Base-by-base conservation (phyloP, 2,113 vertebrate genomes). In the Eulemur macaco region DNA sequence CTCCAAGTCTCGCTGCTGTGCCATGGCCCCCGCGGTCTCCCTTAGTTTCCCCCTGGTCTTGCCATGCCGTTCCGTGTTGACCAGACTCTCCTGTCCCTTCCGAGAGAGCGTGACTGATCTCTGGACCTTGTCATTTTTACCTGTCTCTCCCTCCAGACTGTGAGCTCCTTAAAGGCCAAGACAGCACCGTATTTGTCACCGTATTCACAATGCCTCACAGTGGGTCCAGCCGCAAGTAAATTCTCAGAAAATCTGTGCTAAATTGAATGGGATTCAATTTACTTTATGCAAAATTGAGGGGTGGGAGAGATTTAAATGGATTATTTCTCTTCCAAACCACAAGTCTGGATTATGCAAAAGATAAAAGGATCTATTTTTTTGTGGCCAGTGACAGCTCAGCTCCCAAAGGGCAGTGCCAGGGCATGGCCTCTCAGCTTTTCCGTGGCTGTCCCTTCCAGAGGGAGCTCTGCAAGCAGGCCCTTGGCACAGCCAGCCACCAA, bases 241-340 rank as follows among this genome's bases (percentile, higher is more conserved):
- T 58, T 69, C 47, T 88, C 11, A 63, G 34, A 20, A 45, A 76
- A 73, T 27, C 71, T 83, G 23, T 39, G n/a, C 25, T 74, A 18
- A 56, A 66, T 39, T 37, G 18, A 88, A 60, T 66, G 45, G 12
- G 83, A 69, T 73, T 54, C 21, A 69, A 74, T 89, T 74, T 64
- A 37, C 34, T 85, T 74, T 54, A 80, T 69, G 87, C 17, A 42
- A 78, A 69, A 69, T 3, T 21, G 45, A 88, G 37, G 50, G 6
- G 2, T 29, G 87, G 39, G 27, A 78, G 37, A 52, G 11, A 56
- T 73, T 85, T 82, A 73, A 94, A 50, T 47, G 52, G 83, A 39
- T 71, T 17, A 13, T 86, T 77, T 96, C 42, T 91, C 81, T 88
- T 77, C 50, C 37, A 56, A 81, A 73, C 34, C 47, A 91, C n/a